Conservation (phyloP, 2,113 vertebrate genomes). For the Sebastes fasciatus region DNA sequence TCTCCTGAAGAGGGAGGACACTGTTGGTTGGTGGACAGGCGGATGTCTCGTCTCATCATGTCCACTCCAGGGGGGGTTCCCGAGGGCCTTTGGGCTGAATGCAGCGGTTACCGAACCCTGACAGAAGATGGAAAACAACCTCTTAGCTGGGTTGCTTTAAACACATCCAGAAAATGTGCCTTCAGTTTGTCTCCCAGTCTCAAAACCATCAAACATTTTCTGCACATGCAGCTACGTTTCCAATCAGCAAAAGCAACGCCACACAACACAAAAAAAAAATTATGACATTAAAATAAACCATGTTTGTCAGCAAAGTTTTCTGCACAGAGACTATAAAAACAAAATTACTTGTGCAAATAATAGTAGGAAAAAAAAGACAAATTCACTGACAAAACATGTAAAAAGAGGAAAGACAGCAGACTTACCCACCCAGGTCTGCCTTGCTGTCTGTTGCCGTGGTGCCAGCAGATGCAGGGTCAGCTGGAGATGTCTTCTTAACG, state of each 20-base stretch:
- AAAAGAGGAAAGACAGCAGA: constrained; percentile 14
- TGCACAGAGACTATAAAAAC: constrained; percentile 11
- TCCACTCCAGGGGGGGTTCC: constrained; percentile 93
- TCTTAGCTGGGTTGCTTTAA: constrained; percentile 22
- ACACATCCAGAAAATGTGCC: background rate
- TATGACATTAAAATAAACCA: constrained; percentile 43
- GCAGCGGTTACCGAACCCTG: constrained; percentile 93
- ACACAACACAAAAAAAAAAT: background rate
- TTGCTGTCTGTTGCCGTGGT: constrained; percentile 54
- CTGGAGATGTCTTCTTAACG: constrained; percentile 58
- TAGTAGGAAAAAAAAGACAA: background rate
- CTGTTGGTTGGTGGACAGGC: constrained; percentile 48
- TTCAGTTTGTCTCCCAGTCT: background rate
- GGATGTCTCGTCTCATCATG: constrained; percentile 84
- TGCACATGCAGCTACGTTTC: constrained; percentile 23
- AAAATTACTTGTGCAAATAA: background rate
- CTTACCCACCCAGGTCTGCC: constrained; percentile 80
- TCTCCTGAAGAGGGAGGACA: constrained; percentile 38
- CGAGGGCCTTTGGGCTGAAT: constrained; percentile 92
- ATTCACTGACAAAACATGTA: background rate
- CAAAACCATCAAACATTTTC: constrained; percentile 23
- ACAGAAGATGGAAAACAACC: constrained; percentile 31
- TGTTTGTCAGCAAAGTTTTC: constrained; percentile 42
- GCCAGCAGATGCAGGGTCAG: constrained; percentile 52
- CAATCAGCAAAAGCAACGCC: constrained; percentile 22